phyloP scores from a whole-genome alignment of 2,113 vertebrate species.

The Colaptes auratus region DNA sequence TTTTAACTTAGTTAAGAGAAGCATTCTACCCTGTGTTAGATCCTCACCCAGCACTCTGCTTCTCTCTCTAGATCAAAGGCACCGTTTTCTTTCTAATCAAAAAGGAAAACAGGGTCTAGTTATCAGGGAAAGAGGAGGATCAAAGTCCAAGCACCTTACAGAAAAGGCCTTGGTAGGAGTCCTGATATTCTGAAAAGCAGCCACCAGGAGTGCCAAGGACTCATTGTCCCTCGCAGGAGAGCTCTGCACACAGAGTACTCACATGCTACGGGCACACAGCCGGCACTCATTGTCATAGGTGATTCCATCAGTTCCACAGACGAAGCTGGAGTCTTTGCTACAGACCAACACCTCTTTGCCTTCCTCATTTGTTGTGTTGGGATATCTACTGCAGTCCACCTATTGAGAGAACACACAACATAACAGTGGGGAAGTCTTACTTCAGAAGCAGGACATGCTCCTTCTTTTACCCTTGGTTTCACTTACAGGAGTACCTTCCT shows the following conservation, averaged over 20 bases:
- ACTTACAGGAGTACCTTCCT: conserved; percentile 42
- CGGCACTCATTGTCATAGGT: conserved; percentile 16
- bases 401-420: background rate
- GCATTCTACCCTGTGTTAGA: background rate
- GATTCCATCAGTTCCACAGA: conserved; percentile 15
- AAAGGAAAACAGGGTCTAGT: background rate
- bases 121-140: background rate
- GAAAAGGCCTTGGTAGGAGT: background rate
- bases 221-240: background rate
- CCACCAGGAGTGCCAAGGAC: background rate
- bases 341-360: background rate
- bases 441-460: background rate
- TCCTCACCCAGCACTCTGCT: background rate
- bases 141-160: background rate
- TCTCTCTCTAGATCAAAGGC: background rate
- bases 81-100: background rate
- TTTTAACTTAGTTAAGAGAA: background rate
- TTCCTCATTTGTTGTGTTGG: background rate
- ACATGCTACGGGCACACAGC: conserved; percentile 16
- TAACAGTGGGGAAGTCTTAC: background rate
- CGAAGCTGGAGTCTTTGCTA: rapidly evolving
- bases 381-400: conserved; percentile 49
- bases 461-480: background rate
- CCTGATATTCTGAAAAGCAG: background rate
- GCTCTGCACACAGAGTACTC: background rate